Evolutionary conservation across 2,113 vertebrate species (phyloP).

Genomic region (Cinclus cinclus): DNA sequence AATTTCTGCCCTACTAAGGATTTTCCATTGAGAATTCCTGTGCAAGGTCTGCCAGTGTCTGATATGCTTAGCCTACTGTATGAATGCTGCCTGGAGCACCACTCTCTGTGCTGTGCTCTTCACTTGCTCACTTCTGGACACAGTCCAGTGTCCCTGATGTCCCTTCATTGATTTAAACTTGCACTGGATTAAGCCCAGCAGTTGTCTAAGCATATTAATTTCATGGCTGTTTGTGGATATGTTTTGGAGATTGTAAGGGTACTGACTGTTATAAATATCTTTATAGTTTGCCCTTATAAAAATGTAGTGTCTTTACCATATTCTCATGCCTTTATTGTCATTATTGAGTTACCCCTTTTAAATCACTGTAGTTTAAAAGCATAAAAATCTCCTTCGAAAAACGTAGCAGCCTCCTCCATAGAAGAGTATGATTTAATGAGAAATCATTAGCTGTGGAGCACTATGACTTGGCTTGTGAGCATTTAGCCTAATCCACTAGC

Average conservation of each 20-base stretch:
- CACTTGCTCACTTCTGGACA: neutral
- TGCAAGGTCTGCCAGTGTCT: neutral
- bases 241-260: constrained; percentile 4
- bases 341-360: neutral
- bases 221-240: constrained; percentile 13
- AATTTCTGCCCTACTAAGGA: neutral
- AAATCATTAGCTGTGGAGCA: neutral
- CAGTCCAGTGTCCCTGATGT: neutral
- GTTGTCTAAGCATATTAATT: constrained; percentile 15
- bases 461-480: neutral
- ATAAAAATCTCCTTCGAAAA: neutral
- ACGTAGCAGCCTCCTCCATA: neutral
- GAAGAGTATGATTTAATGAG: neutral
- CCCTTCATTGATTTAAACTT: constrained; percentile 3
- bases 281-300: constrained; percentile 8
- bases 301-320: neutral
- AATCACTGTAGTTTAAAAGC: neutral
- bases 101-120: neutral
- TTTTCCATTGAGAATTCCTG: neutral
- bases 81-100: neutral
- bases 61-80: neutral
- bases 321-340: neutral
- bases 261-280: constrained; percentile 12
- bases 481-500: neutral
- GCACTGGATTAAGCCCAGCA: constrained; percentile 26